Evolutionary conservation across 2,797 vertebrate species (phyloP), one percentile per base, ranked within the genome.

Genomic region (Enteromius afrohamiltoni): DNA sequence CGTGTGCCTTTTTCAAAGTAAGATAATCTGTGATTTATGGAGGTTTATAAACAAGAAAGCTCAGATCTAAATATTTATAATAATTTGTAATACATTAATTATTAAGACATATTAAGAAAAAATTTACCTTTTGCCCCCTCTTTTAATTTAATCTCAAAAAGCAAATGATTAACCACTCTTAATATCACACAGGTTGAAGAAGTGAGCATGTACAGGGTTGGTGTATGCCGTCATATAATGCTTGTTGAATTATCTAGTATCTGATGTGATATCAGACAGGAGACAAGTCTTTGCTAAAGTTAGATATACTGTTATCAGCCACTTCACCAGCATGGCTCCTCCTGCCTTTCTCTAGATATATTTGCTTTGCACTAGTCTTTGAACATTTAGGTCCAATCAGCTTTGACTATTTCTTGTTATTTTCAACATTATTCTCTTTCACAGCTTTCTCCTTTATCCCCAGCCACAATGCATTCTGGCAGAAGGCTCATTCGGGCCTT

Each of bases 381-480:
- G 21, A 62, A 77, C 37, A 2, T 26, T 26, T 40, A 42, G 6
- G 19, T 68, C 31, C 26, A 42, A 2, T 53, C 55, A 65, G 45
- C 31, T 23, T 17, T 17, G 60, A 21, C 4, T 21, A 6, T 21
- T 69, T 76, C 19, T 60, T 23, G 64, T 6, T 70, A 62, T 60
- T 70, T 80, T 23, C 21, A 67, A 65, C 8, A 51, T 23, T 75
- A 29, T 45, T 34, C 37, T 70, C 31, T 77, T 69, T 82, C 26
- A 73, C 65, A 74, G 13, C 55, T 45, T 78, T 29, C 55, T 77
- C 47, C 67, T 85, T 85, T 82, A 75, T 79, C 84, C 21, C 75
- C 76, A 77, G 51, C 47, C 49, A 51, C 80, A 87, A 81, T 79
- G 74, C 78, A 86, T 74, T 78, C 45, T 87, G 77, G 82, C 79